These are phyloP conservation scores for Ischnura elegans DNA, from an alignment of 2,888 invertebrate species.

Conservation along the genomic window DNA sequence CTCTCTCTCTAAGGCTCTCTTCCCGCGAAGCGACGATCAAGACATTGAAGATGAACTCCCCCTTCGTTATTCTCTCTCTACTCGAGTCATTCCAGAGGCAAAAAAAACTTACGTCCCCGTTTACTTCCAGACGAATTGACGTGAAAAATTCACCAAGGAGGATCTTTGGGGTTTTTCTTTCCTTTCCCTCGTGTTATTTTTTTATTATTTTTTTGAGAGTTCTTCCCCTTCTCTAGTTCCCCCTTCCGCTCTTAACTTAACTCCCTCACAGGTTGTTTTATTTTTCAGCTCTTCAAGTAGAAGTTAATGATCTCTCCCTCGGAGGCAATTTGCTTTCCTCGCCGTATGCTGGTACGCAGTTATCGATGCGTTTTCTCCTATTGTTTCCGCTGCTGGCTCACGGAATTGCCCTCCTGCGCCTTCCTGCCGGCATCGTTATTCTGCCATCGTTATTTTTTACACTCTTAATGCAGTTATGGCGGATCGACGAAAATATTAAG, in stretches of 20 bases:
- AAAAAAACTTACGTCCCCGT: not conserved
- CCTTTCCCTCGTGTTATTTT: not conserved
- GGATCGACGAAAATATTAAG: not conserved
- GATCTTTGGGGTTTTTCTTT: not conserved
- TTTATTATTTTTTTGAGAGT: too few species aligned
- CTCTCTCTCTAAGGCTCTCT: too few species aligned
- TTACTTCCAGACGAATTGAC: not conserved
- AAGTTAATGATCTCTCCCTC: not conserved
- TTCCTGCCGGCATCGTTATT: not conserved
- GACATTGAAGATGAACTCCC: not conserved
- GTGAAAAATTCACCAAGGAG: not conserved
- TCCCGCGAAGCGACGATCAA: not conserved
- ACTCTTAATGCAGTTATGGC: not conserved
- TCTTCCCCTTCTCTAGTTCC: not conserved
- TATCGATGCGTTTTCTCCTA: not conserved
- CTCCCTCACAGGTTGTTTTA: not conserved
- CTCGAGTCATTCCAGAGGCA: not conserved
- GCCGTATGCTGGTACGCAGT: not conserved
- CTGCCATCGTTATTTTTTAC: not conserved
- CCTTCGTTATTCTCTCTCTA: not conserved
- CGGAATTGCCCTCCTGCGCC: not conserved
- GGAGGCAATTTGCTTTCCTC: not conserved
- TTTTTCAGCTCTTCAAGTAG: not conserved
- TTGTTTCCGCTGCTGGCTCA: not conserved
- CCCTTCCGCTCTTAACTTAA: not conserved